Base-by-base conservation (phyloP, 1,140 invertebrate species). In the Drosophila prosaltans region DNA sequence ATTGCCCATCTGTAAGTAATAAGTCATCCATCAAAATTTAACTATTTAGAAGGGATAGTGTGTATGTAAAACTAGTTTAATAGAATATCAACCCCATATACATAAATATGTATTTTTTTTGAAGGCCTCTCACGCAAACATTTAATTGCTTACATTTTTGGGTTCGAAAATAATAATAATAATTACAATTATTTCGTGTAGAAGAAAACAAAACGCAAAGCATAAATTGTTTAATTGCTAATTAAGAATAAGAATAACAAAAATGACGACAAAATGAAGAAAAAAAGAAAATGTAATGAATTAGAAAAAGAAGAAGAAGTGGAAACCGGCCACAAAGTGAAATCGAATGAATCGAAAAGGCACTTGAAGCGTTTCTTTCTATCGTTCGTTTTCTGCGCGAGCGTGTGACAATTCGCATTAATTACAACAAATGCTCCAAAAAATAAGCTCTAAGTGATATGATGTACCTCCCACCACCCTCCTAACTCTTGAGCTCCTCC, bases 391-490 rank as follows among this genome's bases (percentile, higher is more conserved):
- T 69, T 24, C 57, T 51, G 26, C 72, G 75, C 66, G 89, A 75
- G 84, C 84, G 85, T 90, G 85, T 84, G 85, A 90, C 85, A 90
- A 90, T 89, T 90, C 84, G 84, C 81, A 89, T 89, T 89, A 89
- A 89, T 89, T 89, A 89, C 75, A 76, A 66, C 55, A 86, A 89
- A 86, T 86, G 83, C 76, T 83, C 84, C 74, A 81, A 89, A 89
- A 90, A 90, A 74, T 63, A 72, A 81, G 71, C 66, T 80, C 78
- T 89, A 48, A 48, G 45, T 88, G 83, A 82, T 78, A 60, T 40
- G 39, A 40, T 40, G 39, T 40, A 11, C 39, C 39, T 74, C 45
- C 10, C 55, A 9, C 10, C 2, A 3, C 9, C 45, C 45, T 2
- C 21, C 21, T 26, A 48, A 51, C 45, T 51, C 21, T 51, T 51